Percentiles rank a stretch among this genome's conserved stretches.
Conservation (phyloP, 1,140 invertebrate species). For the Pemphigus obesinymphae region DNA sequence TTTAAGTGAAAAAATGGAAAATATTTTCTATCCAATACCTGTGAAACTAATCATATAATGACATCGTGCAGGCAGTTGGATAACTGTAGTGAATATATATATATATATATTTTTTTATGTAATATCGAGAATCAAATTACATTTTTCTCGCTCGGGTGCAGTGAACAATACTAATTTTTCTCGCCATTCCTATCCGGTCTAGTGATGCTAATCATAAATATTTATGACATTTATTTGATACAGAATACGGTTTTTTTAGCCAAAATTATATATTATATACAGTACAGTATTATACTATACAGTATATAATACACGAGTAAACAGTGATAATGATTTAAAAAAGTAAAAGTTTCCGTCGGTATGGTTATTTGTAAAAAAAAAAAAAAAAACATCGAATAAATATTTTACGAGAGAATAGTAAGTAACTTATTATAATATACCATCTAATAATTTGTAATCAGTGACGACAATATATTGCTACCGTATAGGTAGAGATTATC, state of each 20-base stretch:
- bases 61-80: background rate
- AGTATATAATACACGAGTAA: background rate
- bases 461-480: background rate
- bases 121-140: background rate
- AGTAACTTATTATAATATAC: background rate
- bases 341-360: background rate
- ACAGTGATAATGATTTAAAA: background rate
- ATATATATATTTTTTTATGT: too few species aligned
- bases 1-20: background rate
- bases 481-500: background rate
- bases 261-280: background rate
- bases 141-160: background rate
- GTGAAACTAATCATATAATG: background rate
- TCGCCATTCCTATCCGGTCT: background rate
- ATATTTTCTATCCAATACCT: background rate
- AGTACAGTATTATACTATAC: too few species aligned
- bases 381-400: background rate
- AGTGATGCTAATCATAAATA: background rate
- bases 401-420: background rate
- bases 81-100: background rate
- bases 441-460: background rate
- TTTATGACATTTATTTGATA: background rate
- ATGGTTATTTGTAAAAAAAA: background rate
- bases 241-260: background rate
- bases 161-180: background rate